Evolutionary conservation across 2,888 invertebrate species (phyloP).

Genomic region (Cephus spinipes): DNA sequence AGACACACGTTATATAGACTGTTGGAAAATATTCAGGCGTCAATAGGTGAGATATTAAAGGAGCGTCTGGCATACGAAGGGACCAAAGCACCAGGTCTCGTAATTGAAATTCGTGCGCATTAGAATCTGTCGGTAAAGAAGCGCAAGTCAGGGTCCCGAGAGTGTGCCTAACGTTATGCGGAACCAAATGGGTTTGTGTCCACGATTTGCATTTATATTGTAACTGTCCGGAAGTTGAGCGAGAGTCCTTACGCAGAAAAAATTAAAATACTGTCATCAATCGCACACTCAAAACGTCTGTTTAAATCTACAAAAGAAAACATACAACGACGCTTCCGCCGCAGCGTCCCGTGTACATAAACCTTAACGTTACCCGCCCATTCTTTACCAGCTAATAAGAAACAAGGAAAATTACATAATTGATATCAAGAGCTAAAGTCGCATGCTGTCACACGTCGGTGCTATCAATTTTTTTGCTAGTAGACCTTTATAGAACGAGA

Average conservation of each 20-base stretch:
- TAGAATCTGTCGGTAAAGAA: neutral
- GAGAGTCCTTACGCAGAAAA: neutral
- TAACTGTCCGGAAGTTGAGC: neutral
- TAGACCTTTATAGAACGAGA: neutral
- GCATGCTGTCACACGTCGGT: neutral
- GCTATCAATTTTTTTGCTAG: neutral
- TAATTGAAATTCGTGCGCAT: conserved; percentile 1
- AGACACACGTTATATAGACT: neutral
- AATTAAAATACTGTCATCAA: conserved; percentile 2
- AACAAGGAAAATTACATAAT: neutral
- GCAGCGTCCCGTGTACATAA: neutral
- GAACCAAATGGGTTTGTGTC: neutral
- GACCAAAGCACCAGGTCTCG: neutral
- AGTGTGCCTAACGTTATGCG: neutral
- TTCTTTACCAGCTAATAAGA: neutral
- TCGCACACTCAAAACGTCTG: neutral
- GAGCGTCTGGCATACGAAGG: neutral
- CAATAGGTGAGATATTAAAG: neutral
- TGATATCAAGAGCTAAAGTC: neutral
- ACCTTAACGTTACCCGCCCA: neutral
- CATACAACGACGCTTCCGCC: neutral
- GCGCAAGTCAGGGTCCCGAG: neutral
- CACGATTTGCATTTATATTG: conserved; percentile 16
- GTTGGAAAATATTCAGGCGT: neutral
- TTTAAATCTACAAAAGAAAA: neutral